Evolutionary conservation across 1,140 invertebrate genomes (phyloP).

Genomic region (Antheraea pernyi): DNA sequence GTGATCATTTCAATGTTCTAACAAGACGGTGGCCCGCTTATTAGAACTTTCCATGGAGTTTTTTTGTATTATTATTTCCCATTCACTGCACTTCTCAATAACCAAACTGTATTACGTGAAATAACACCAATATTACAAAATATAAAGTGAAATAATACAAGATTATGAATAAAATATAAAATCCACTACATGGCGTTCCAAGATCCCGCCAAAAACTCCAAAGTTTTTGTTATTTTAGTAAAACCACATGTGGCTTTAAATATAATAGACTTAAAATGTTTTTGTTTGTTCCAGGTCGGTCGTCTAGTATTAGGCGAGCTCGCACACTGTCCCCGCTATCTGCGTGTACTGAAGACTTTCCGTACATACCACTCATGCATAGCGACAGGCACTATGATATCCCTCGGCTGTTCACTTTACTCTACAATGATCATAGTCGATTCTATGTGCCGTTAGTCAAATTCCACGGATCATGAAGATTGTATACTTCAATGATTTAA

Average conservation of each 20-base stretch:
- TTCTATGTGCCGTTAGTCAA: slow-evolving; percentile 58
- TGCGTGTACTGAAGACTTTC: slow-evolving; percentile 84
- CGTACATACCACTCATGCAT: slow-evolving; percentile 84
- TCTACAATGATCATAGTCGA: slow-evolving; percentile 72
- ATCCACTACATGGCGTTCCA: too few relatives aligned
- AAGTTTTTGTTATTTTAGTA: too few relatives aligned
- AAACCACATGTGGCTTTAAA: neutral
- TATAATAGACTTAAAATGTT: neutral
- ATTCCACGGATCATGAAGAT: neutral
- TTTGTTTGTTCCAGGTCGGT: slow-evolving; percentile 77
- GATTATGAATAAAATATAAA: too few relatives aligned
- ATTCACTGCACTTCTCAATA: too few relatives aligned
- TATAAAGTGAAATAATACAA: too few relatives aligned
- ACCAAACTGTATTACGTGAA: too few relatives aligned
- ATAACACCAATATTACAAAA: too few relatives aligned
- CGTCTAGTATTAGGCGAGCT: slow-evolving; percentile 83
- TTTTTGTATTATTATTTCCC: too few relatives aligned
- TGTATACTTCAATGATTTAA: neutral
- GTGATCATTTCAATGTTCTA: too few relatives aligned
- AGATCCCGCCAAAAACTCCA: too few relatives aligned
- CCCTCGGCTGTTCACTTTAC: slow-evolving; percentile 83
- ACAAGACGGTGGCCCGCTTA: too few relatives aligned
- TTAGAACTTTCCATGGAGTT: too few relatives aligned
- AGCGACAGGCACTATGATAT: slow-evolving; percentile 86
- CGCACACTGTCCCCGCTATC: slow-evolving; percentile 85